These are phyloP conservation scores for Pristionchus fissidentatus DNA, from an alignment of 2,888 invertebrate genomes.

Conservation along the genomic window DNA sequence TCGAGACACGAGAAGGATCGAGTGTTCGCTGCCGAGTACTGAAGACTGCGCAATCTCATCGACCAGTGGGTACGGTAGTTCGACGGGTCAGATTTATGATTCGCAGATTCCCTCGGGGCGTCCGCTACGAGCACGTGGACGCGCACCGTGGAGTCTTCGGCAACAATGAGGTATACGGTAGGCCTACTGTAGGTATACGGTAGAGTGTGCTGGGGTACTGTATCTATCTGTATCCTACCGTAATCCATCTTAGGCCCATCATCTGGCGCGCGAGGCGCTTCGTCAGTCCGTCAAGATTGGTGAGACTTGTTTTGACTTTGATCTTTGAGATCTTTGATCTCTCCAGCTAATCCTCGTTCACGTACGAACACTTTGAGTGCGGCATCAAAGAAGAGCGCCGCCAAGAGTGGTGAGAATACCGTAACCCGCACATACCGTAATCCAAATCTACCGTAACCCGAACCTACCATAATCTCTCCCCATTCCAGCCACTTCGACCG, in stretches of 20 bases:
- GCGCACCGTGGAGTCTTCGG: slow-evolving; percentile 17
- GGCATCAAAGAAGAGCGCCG: too few relatives aligned
- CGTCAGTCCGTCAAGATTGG: not conserved
- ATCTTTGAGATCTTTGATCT: slow-evolving; percentile 39
- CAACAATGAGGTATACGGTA: slow-evolving; percentile 3
- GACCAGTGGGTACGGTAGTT: slow-evolving; percentile 9
- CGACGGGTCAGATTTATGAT: not conserved
- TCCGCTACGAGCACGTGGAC: slow-evolving; percentile 30
- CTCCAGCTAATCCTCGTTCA: not conserved
- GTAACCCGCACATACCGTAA: too few relatives aligned
- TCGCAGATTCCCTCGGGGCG: slow-evolving; percentile 22
- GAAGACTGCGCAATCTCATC: slow-evolving; percentile 5
- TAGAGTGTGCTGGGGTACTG: not conserved
- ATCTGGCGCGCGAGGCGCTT: slow-evolving; percentile 12
- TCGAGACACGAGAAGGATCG: not conserved
- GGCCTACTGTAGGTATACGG: not conserved
- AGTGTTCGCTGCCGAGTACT: not conserved
- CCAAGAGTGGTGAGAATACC: not conserved
- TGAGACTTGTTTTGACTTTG: slow-evolving; percentile 21
- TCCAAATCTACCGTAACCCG: too few relatives aligned
- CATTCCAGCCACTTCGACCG: too few relatives aligned
- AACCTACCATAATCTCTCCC: too few relatives aligned
- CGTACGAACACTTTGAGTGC: not conserved
- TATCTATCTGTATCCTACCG: not conserved
- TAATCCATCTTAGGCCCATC: slow-evolving; percentile 34